Evolutionary conservation across 2,888 invertebrate genomes (phyloP).

Genomic region (Rhaphigaster nebulosa): DNA sequence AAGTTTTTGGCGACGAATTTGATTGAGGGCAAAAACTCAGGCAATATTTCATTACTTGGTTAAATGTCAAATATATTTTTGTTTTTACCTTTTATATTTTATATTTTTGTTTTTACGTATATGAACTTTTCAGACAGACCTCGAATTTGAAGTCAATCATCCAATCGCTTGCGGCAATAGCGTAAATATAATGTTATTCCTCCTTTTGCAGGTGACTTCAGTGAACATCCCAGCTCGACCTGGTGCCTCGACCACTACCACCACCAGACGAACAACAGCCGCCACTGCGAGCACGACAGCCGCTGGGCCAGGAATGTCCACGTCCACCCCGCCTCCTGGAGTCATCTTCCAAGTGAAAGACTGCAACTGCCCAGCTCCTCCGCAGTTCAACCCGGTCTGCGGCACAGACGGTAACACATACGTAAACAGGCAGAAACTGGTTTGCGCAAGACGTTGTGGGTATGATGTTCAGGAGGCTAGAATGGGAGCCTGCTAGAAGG

Average conservation of each 20-base stretch:
- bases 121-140: no score
- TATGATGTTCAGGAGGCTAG: constrained; percentile 32
- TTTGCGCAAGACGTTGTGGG: constrained; percentile 60
- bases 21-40: no score
- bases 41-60: no score
- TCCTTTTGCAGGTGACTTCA: neutral
- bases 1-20: no score
- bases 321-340: constrained; percentile 43
- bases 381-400: constrained; percentile 64
- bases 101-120: no score
- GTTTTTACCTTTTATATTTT: no score
- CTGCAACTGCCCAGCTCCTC: constrained; percentile 59
- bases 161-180: neutral
- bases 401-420: constrained; percentile 62
- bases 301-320: neutral
- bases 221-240: constrained; percentile 7
- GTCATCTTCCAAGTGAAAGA: constrained; percentile 58
- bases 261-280: neutral
- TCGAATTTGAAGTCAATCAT: no score
- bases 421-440: constrained; percentile 62
- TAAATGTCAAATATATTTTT: no score
- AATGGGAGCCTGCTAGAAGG: constrained; percentile 32
- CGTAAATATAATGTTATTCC: neutral
- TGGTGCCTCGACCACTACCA: neutral
- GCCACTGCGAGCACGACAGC: neutral